Evolutionary conservation across 2,113 vertebrate genomes (phyloP).

Genomic region (Triplophysa siluroides): DNA sequence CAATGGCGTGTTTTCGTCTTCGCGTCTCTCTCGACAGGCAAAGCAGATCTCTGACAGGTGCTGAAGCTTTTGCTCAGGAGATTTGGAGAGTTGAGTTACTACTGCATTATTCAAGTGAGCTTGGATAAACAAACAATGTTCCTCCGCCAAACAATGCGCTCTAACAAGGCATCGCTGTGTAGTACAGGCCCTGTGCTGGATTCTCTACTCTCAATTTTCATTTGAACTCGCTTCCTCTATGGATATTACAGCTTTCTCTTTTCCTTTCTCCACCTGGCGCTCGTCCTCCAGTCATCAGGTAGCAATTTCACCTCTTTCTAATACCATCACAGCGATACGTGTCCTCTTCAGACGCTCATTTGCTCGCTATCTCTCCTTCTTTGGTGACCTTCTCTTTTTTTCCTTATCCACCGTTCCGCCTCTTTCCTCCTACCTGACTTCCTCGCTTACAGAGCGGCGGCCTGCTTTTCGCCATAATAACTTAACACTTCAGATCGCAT

Average conservation of each 20-base stretch:
- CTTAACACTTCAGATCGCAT: conserved; percentile 80
- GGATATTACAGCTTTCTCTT: not conserved
- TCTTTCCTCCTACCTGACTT: conserved; percentile 67
- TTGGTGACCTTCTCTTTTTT: conserved; percentile 76
- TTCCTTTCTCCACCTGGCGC: conserved; percentile 1
- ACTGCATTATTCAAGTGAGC: conserved; percentile 78
- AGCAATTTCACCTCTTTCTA: conserved; percentile 64
- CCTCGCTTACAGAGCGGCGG: conserved; percentile 69
- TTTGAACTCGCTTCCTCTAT: not conserved
- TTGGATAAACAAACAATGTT: conserved; percentile 74
- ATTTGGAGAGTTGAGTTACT: conserved; percentile 71
- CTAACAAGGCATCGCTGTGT: conserved; percentile 67
- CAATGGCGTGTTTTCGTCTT: conserved; percentile 73
- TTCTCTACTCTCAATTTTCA: conserved; percentile 4
- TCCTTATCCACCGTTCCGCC: conserved; percentile 73
- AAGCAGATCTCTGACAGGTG: conserved; percentile 77
- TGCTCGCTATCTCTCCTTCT: conserved; percentile 61
- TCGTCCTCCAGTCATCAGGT: conserved; percentile 16
- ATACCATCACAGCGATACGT: conserved; percentile 57
- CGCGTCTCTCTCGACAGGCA: conserved; percentile 73
- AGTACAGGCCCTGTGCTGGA: conserved; percentile 21
- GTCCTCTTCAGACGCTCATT: conserved; percentile 68
- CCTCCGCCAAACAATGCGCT: conserved; percentile 64
- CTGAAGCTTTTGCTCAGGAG: conserved; percentile 73
- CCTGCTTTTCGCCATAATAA: conserved; percentile 78